Evolutionary conservation across 2,113 vertebrate species (phyloP), one percentile per base, ranked within the genome.

Genomic region (Narcine bancroftii): DNA sequence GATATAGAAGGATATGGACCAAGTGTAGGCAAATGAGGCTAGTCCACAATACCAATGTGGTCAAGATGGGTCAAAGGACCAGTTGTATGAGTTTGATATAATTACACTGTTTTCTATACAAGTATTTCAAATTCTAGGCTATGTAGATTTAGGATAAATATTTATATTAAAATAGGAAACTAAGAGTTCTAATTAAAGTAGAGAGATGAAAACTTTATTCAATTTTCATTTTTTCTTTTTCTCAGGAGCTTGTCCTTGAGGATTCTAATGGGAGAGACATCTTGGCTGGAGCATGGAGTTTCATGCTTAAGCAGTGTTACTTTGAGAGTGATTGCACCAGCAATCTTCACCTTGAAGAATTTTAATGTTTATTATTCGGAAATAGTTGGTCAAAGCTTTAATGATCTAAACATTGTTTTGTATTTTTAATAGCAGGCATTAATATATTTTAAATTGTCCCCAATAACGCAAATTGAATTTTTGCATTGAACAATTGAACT

Each of bases 171-270:
- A 81, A 60, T 85, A 56, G 3, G 53, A 56, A 83, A 47, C 42
- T 81, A 15, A 36, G 11, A n/a, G 50, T 56, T 60, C 33, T 60
- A 85, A 85, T 2, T 81, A 33, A 50, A 50, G 45, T 42, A 45
- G 42, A 45, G 42, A 15, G 10, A 1, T 89, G n/a, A 89, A 17
- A 39, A 89, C 39, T 56, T 39, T 65, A 65, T 1, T 69, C 45
- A 91, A 39, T 45, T 29, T 21, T 91, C 24, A 91, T 45, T 29
- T 29, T 42, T 89, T 66, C 21, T 65, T 45, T 60, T 24, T 91
- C 69, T 91, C 56, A 91, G 87, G 63, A 29, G 87, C 87, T 21
- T 91, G 87, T 26, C 87, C 87, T 91, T 69, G 45, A 91, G 33
- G 63, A 29, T n/a, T 42, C 87, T 45, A 15, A 45, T 15, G 42